Percentiles rank a stretch among this genome's conserved stretches.
phyloP scores from a whole-genome alignment of 2,888 invertebrate genomes.

The Zygaena filipendulae region DNA sequence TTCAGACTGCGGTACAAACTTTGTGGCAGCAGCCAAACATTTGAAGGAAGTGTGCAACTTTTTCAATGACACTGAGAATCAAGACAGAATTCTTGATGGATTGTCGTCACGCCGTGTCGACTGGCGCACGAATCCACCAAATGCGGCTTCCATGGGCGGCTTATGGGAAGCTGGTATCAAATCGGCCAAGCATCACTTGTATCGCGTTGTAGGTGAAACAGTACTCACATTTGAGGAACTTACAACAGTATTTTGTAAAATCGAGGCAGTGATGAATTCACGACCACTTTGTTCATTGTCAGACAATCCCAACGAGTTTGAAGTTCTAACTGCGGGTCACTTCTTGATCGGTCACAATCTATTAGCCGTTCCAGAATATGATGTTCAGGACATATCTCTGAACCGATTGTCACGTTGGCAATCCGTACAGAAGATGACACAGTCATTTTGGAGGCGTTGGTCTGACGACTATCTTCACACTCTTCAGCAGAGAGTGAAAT shows the following conservation, averaged over 20 bases:
- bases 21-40: conserved; percentile 2
- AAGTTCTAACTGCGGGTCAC: conserved; percentile 11
- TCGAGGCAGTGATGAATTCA: conserved; percentile 7
- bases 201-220: neutral
- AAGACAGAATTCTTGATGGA: too few species aligned
- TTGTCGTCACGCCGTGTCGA: too few species aligned
- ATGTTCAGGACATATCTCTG: conserved; percentile 1
- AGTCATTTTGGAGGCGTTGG: conserved; percentile 9
- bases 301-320: conserved; percentile 7
- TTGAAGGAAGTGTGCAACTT: neutral
- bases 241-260: conserved; percentile 2
- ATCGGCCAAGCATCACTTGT: conserved; percentile 4
- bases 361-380: conserved; percentile 5
- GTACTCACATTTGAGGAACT: conserved; percentile 5
- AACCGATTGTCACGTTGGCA: conserved; percentile 8
- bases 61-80: neutral
- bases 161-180: conserved; percentile 7
- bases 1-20: conserved; percentile 7
- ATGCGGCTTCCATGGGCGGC: conserved; percentile 4
- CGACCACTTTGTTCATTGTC: conserved; percentile 5
- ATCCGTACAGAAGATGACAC: conserved; percentile 7
- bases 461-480: conserved; percentile 6
- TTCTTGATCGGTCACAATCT: conserved; percentile 7
- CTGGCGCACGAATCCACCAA: conserved; percentile 4
- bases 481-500: conserved; percentile 4